Conservation (phyloP, 2,113 vertebrate genomes). For the Bagarius yarrelli region DNA sequence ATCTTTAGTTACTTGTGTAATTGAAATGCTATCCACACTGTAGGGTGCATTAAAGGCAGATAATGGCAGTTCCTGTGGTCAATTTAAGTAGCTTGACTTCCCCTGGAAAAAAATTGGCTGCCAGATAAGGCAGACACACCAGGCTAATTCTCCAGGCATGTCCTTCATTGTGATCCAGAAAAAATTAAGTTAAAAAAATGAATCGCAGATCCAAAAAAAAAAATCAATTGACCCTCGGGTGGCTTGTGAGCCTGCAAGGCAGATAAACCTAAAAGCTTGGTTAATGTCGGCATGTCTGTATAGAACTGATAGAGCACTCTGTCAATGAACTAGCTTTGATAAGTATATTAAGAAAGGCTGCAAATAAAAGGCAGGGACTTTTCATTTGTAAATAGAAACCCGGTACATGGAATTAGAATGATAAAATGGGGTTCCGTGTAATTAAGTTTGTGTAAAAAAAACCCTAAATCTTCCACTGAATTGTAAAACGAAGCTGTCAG, state of each 20-base stretch:
- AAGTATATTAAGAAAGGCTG: slow-evolving; percentile 99
- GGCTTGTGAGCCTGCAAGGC: slow-evolving; percentile 93
- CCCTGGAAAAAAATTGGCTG: slow-evolving; percentile 84
- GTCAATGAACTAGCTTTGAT: slow-evolving; percentile 99
- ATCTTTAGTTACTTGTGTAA: slow-evolving; percentile 99
- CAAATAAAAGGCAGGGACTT: slow-evolving; percentile 99
- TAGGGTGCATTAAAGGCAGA: slow-evolving; percentile 99
- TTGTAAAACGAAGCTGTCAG: slow-evolving; percentile 99
- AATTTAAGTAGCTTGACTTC: slow-evolving; percentile 99
- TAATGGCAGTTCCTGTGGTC: slow-evolving; percentile 99
- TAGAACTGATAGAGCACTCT: slow-evolving; percentile 99
- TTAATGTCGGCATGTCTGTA: slow-evolving; percentile 99
- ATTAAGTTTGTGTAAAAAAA: slow-evolving; percentile 99
- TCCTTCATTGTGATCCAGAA: slow-evolving; percentile 99
- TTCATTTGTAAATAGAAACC: slow-evolving; percentile 99
- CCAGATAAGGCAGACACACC: slow-evolving; percentile 99
- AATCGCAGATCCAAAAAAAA: slow-evolving; percentile 90
- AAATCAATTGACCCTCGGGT: slow-evolving; percentile 99
- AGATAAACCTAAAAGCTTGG: slow-evolving; percentile 99
- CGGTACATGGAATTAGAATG: slow-evolving; percentile 99
- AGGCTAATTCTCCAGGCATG: slow-evolving; percentile 99
- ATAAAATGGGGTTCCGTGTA: slow-evolving; percentile 99
- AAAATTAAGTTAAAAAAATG: slow-evolving; percentile 87
- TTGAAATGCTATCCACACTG: slow-evolving; percentile 99
- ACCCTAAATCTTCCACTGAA: slow-evolving; percentile 97